Conservation (phyloP, 2,888 invertebrate genomes). For the Sipha maydis region DNA sequence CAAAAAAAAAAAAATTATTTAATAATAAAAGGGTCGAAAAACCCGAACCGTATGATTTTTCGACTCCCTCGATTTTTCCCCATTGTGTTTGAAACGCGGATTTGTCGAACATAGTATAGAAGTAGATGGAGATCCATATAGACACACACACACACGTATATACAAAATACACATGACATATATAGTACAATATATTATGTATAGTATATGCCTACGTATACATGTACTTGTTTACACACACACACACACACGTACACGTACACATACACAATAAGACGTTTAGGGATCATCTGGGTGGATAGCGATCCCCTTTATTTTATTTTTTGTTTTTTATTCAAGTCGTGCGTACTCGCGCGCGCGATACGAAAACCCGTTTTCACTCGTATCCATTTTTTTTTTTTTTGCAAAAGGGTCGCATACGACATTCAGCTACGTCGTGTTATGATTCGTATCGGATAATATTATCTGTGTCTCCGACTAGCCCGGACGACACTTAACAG, state of each 20-base stretch:
- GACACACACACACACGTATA: not conserved
- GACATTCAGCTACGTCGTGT: not conserved
- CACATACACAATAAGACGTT: constrained; percentile 42
- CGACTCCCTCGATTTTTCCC: constrained; percentile 52
- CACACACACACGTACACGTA: not conserved
- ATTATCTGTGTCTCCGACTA: no score
- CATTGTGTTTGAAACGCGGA: constrained; percentile 53
- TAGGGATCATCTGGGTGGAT: constrained; percentile 50
- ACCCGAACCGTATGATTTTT: constrained; percentile 60
- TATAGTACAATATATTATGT: no score
- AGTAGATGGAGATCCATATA: not conserved
- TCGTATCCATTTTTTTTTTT: not conserved
- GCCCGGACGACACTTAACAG: no score
- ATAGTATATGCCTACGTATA: no score
- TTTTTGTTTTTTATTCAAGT: constrained; percentile 28
- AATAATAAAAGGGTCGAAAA: constrained; percentile 60
- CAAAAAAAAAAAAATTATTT: constrained; percentile 18
- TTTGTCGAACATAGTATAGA: constrained; percentile 32
- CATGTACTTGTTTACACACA: not conserved
- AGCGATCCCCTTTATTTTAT: constrained; percentile 29
- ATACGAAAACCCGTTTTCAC: constrained; percentile 27
- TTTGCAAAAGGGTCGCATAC: constrained; percentile 1
- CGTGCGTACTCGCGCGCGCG: not conserved
- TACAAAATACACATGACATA: no score
- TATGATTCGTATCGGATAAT: constrained; percentile 7